Percentiles rank a stretch among this genome's conserved stretches.
These are phyloP conservation scores for Drosophila auraria DNA, from an alignment of 1,140 invertebrate genomes.

Conservation along the genomic window DNA sequence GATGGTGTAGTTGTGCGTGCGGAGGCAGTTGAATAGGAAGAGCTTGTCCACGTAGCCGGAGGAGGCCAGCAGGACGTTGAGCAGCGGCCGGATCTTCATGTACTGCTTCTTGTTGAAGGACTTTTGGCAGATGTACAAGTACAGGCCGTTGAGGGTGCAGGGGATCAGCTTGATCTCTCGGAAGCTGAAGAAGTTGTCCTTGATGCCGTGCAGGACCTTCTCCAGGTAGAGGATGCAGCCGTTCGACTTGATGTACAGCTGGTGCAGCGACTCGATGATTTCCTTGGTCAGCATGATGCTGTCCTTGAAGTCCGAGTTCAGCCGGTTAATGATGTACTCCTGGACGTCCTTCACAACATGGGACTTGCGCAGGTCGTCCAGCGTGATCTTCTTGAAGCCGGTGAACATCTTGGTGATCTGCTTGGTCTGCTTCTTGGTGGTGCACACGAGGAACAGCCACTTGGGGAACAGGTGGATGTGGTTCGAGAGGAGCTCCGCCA, in stretches of 20 bases:
- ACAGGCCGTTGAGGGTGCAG: conserved; percentile 97
- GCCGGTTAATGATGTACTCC: conserved; percentile 95
- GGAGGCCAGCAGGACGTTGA: conserved; percentile 95
- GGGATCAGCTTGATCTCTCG: conserved; percentile 95
- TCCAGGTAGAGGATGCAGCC: conserved; percentile 97
- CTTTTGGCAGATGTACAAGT: conserved; percentile 97
- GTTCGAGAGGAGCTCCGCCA: conserved; percentile 94
- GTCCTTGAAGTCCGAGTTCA: conserved; percentile 91
- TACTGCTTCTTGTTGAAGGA: conserved; percentile 96
- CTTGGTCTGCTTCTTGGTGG: conserved; percentile 94
- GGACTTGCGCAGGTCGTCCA: conserved; percentile 95
- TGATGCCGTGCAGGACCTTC: conserved; percentile 96
- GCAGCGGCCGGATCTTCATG: conserved; percentile 91
- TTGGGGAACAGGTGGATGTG: conserved; percentile 97
- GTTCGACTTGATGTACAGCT: conserved; percentile 98
- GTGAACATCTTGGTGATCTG: conserved; percentile 96
- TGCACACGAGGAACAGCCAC: conserved; percentile 96
- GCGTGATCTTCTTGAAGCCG: conserved; percentile 95
- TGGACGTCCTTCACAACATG: conserved; percentile 96
- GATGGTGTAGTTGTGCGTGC: conserved; percentile 92
- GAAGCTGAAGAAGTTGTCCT: conserved; percentile 96
- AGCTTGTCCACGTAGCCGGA: conserved; percentile 93
- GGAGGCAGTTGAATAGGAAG: conserved; percentile 92
- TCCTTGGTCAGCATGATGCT: conserved; percentile 87
- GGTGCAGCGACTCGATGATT: conserved; percentile 97